Evolutionary conservation across 2,888 invertebrate genomes (phyloP).

Genomic region (Aphrophora alni): DNA sequence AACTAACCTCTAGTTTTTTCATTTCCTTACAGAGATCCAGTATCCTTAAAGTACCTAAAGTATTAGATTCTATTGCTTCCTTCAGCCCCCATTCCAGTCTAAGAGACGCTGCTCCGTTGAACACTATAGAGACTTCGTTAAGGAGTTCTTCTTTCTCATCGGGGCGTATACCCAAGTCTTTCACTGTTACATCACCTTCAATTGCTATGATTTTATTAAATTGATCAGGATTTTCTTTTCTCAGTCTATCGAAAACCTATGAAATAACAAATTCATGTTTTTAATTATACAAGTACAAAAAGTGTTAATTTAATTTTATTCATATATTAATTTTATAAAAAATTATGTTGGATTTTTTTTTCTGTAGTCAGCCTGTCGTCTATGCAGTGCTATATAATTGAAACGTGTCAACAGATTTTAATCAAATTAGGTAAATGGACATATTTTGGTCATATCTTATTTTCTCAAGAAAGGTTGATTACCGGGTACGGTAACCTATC

Average conservation of each 20-base stretch:
- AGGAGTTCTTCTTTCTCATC: slow-evolving; percentile 65
- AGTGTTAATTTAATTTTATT: no score
- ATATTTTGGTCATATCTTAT: no score
- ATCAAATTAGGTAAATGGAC: no score
- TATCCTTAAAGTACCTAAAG: slow-evolving; percentile 80
- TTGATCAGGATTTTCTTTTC: slow-evolving; percentile 70
- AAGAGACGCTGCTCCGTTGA: slow-evolving; percentile 92
- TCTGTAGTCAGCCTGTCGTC: no score
- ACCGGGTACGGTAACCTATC: no score
- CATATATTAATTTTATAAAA: no score
- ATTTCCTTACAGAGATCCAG: slow-evolving; percentile 79
- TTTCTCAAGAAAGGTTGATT: no score
- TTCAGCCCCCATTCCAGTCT: slow-evolving; percentile 87
- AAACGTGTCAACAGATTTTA: no score
- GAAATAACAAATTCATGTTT: background rate
- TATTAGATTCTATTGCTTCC: slow-evolving; percentile 89
- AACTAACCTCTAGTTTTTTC: slow-evolving; percentile 67
- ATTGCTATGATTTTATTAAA: slow-evolving; percentile 78
- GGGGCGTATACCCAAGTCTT: slow-evolving; percentile 69
- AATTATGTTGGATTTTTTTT: no score
- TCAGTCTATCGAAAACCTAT: slow-evolving; percentile 75
- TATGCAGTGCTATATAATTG: no score
- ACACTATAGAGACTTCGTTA: slow-evolving; percentile 80
- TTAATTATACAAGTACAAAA: background rate
- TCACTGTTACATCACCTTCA: slow-evolving; percentile 73